These are phyloP conservation scores for Lepidothrix coronata DNA, from an alignment of 2,113 vertebrate genomes.

Conservation along the genomic window DNA sequence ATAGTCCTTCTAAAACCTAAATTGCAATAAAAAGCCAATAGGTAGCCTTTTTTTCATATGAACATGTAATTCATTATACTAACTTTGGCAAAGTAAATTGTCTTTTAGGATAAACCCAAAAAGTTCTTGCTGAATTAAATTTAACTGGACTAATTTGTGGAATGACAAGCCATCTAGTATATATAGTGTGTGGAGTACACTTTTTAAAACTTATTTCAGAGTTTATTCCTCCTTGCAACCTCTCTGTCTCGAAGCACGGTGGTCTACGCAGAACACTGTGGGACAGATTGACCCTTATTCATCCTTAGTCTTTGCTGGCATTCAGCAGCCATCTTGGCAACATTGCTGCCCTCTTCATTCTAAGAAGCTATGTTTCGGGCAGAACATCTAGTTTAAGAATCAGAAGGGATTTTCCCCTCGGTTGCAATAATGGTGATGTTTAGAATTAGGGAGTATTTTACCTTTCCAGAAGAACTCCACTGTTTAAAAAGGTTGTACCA, in stretches of 20 bases:
- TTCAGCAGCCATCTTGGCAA: background rate
- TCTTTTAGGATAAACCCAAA: background rate
- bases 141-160: background rate
- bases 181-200: rapidly evolving
- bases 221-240: background rate
- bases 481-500: background rate
- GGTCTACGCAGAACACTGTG: rapidly evolving
- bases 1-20: background rate
- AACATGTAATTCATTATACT: background rate
- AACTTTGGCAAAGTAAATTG: background rate
- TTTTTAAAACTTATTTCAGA: background rate
- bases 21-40: background rate
- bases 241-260: background rate
- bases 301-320: background rate
- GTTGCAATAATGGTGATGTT: background rate
- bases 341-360: background rate
- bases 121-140: background rate
- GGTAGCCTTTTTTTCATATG: background rate
- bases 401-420: background rate
- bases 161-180: background rate
- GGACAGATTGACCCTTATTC: background rate
- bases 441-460: background rate
- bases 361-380: background rate
- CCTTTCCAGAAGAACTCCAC: background rate
- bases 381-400: background rate